Conservation (phyloP, 2,888 invertebrate species). For the Deroplatys truncata region DNA sequence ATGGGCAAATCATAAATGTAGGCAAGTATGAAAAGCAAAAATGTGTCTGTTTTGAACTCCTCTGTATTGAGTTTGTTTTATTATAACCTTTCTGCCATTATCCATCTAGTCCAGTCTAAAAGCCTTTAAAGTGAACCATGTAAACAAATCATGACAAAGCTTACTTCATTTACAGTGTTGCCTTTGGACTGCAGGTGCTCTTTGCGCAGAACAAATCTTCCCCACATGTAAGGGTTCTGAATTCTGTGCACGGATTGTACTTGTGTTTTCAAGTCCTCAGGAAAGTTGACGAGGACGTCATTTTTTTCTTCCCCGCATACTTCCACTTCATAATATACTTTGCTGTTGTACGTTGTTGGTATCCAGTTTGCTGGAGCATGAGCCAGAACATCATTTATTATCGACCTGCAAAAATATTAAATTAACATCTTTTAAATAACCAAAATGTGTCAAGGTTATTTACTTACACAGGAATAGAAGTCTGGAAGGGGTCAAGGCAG, state of each 20-base stretch:
- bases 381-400: background rate
- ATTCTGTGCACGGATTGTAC: background rate
- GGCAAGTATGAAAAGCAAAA: no score
- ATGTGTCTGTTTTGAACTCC: no score
- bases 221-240: constrained; percentile 22
- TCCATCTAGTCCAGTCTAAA: no score
- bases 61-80: no score
- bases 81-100: no score
- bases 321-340: background rate
- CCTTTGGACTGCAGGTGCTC: background rate
- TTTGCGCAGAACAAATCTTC: constrained; percentile 4
- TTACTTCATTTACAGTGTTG: background rate
- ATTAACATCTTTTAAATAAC: no score
- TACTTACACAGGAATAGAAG: no score
- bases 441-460: no score
- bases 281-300: background rate
- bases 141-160: no score
- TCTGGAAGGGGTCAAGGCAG: no score
- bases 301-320: background rate
- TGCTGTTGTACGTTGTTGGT: background rate
- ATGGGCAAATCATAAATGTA: no score
- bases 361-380: background rate
- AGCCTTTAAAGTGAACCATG: no score
- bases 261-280: background rate
- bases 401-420: background rate